Base-by-base conservation (phyloP, 2,113 vertebrate genomes). In the Meriones unguiculatus region DNA sequence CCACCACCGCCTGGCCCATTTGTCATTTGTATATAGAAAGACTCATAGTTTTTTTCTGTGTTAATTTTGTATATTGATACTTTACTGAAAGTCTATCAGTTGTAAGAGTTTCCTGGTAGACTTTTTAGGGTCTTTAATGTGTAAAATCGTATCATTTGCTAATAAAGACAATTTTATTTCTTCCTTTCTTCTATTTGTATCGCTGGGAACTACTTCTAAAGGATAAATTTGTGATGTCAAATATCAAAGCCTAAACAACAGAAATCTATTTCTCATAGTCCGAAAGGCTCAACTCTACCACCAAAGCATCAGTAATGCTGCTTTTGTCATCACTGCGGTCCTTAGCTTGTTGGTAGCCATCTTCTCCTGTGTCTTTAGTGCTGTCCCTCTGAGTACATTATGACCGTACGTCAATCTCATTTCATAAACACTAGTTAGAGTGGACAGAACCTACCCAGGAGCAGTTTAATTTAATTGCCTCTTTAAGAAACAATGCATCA, bases 261-360 rank as follows among this genome's bases (percentile, higher is more conserved):
- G 72, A 91, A 25, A 87, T 32, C 32, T 25, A 65, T 59, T 69
- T 54, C 77, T 90, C 81, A 54, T 9, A 38, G 35, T 89, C 46
- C 54, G 4, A 8, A 78, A 86, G 59, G 12, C 20, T 69, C 62
- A 84, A 52, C 59, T n/a, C 25, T 87, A 89, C 24, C 54, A 41
- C 35, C 9, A 41, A 75, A 59, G 5, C 22, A 5, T n/a, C 24
- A 9, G n/a, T n/a, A 7, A 89, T 54, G 59, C 8, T 57, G 54
- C 46, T 2, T 78, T 46, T 89, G 12, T 41, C 20, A 17, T 17
- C 35, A 67, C n/a, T 57, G 17, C 69, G 30, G 22, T 75, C 73
- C 12, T 17, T n/a, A 75, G n/a, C 10, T 77, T n/a, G 0, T 0
- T 25, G 46, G 17, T 15, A 46, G 72, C 11, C 9, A 9, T 14